phyloP scores from a whole-genome alignment of 2,888 invertebrate genomes.

The Anthoptus insignis region DNA sequence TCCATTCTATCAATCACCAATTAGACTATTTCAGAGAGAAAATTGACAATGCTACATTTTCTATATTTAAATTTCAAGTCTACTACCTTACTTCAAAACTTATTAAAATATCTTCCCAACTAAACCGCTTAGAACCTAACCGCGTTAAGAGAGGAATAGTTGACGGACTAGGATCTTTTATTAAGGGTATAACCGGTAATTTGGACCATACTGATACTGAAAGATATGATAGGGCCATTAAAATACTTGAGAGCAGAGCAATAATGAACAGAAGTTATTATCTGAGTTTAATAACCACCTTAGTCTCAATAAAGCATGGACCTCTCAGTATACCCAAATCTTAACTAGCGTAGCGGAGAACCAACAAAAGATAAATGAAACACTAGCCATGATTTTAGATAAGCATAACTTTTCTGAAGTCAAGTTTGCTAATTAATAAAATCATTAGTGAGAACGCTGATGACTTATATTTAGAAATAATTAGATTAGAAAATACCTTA shows the following conservation, averaged over 20 bases:
- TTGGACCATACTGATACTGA: slow-evolving; percentile 22
- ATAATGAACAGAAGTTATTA: slow-evolving; percentile 31
- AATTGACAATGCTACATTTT: slow-evolving; percentile 3
- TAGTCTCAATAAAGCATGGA: slow-evolving; percentile 38
- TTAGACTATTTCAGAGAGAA: neutral
- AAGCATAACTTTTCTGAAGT: slow-evolving; percentile 5
- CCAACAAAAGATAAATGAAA: slow-evolving; percentile 15
- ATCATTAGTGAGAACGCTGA: neutral
- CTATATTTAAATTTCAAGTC: slow-evolving; percentile 5
- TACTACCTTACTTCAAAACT: neutral
- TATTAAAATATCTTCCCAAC: neutral
- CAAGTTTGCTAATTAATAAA: slow-evolving; percentile 12
- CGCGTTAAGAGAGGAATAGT: slow-evolving; percentile 27
- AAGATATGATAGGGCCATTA: neutral
- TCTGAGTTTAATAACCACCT: slow-evolving; percentile 38
- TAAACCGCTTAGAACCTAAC: neutral
- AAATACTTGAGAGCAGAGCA: slow-evolving; percentile 10
- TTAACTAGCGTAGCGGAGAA: slow-evolving; percentile 26
- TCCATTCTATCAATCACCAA: slow-evolving; percentile 26
- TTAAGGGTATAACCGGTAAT: slow-evolving; percentile 34
- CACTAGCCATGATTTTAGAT: slow-evolving; percentile 5
- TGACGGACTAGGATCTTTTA: slow-evolving; percentile 32
- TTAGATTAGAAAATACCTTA: slow-evolving; percentile 39
- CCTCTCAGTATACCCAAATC: neutral
- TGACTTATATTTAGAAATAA: slow-evolving; percentile 27